These are phyloP conservation scores for Esperia sulphurella DNA, from an alignment of 2,888 invertebrate genomes.

Conservation along the genomic window DNA sequence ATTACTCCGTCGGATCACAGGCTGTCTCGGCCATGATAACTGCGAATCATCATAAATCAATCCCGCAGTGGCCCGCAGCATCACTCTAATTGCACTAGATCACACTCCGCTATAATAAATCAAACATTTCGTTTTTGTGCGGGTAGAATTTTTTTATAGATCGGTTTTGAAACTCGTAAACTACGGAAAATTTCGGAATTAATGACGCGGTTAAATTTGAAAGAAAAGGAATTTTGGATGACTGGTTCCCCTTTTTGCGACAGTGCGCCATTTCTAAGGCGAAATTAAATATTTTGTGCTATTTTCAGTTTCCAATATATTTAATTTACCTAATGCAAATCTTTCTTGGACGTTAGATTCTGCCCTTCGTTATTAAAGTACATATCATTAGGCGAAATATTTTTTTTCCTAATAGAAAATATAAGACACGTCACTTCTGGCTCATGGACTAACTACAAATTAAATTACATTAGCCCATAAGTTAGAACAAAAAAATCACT, in stretches of 20 bases:
- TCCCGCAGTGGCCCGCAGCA: constrained; percentile 68
- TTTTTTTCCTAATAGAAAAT: no score
- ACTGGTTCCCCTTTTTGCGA: constrained; percentile 3
- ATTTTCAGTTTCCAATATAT: no score
- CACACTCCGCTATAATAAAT: constrained; percentile 55
- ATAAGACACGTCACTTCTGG: no score
- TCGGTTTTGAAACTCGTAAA: constrained; percentile 38
- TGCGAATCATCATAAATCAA: constrained; percentile 74
- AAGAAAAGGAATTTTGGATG: constrained; percentile 29
- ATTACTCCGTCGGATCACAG: constrained; percentile 60
- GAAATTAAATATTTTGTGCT: no score
- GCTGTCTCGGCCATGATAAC: constrained; percentile 58
- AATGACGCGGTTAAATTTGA: constrained; percentile 35
- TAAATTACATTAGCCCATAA: no score
- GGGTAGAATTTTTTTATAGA: constrained; percentile 50
- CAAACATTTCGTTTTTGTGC: constrained; percentile 65
- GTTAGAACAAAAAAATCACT: no score
- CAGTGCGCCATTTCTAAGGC: no score
- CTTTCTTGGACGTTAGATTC: no score
- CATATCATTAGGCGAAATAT: no score
- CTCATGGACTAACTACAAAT: no score
- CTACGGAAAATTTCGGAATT: constrained; percentile 46
- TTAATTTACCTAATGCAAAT: no score
- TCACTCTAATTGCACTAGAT: constrained; percentile 66
- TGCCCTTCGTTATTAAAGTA: no score